Base-by-base conservation (phyloP, 1,140 invertebrate species). In the Drosophila pandora region DNA sequence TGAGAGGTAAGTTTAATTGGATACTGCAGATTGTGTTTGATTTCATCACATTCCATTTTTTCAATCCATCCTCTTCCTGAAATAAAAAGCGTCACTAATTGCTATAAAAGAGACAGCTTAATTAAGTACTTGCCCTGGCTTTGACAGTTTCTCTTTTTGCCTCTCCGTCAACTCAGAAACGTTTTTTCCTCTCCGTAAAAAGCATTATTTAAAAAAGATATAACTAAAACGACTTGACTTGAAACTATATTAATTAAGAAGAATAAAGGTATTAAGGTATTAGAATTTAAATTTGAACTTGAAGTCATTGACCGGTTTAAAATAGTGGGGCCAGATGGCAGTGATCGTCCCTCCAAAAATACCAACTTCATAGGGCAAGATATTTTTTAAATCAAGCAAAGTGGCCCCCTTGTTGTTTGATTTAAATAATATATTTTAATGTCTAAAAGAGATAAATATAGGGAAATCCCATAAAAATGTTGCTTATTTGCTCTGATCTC, bases 171-270 rank as follows among this genome's bases (percentile, higher is more conserved):
- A 65, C 49, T 37, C 32, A 43, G 45, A 65, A 65, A 53, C 28
- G 49, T 57, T 34, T 47, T 50, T 13, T 30, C 67, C 50, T 50
- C 57, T 65, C 34, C 56, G 47, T 81, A 68, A 67, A 84, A 81
- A 54, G 68, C 69, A 70, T 85, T 85, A 43, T 9, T 43, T 43
- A 43, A 43, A 43, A 17, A 43, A 43, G 5, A 43, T 21, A 43
- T 7, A 6, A 21, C 3, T 21, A 43, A 7, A 43, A 43, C 5
- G 41, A 13, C 2, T 41, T 6, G 8, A 21, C 13, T 43, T 8
- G 5, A 43, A 43, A 43, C 41, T 43, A 21, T 43, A 43, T 21
- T 21, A 17, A 43, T 43, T 43, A 43, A 8, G 7, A 5, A 5
- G n/a, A 43, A 6, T 37, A 12, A 9, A 3, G 6, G 17, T 3